These are phyloP conservation scores for Pasiphila rectangulata DNA, from an alignment of 2,888 invertebrate genomes.

Conservation along the genomic window DNA sequence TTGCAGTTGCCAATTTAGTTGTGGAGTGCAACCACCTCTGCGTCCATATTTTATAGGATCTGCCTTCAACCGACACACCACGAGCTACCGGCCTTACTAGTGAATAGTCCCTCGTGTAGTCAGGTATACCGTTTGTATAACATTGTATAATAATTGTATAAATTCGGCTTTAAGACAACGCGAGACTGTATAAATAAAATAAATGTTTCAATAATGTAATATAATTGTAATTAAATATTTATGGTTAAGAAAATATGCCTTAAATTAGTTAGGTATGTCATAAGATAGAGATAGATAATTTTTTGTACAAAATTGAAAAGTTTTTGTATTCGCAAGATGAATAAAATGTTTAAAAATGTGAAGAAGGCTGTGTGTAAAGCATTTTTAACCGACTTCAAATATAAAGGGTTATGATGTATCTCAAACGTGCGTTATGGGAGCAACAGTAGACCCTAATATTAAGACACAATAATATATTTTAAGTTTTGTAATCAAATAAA, in stretches of 20 bases:
- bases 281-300: conserved; percentile 32
- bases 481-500: conserved; percentile 53
- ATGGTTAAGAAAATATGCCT: conserved; percentile 72
- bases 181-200: conserved; percentile 68
- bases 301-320: conserved; percentile 50
- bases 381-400: conserved; percentile 58
- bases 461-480: conserved; percentile 35
- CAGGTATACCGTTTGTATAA: conserved; percentile 48
- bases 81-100: conserved; percentile 37
- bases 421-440: conserved; percentile 44
- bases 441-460: conserved; percentile 32
- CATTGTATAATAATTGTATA: conserved; percentile 57
- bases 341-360: conserved; percentile 48
- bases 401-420: conserved; percentile 36
- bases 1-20: conserved; percentile 61
- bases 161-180: conserved; percentile 71
- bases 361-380: conserved; percentile 73
- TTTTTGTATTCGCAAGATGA: conserved; percentile 38
- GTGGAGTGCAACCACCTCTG: conserved; percentile 42
- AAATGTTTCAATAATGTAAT: conserved; percentile 61
- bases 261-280: conserved; percentile 41
- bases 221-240: conserved; percentile 72
- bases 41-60: conserved; percentile 25
- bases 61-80: conserved; percentile 26
- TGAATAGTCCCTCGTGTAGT: conserved; percentile 40